Conservation (phyloP, 2,797 vertebrate species). For the Diplodus puntazzo region DNA sequence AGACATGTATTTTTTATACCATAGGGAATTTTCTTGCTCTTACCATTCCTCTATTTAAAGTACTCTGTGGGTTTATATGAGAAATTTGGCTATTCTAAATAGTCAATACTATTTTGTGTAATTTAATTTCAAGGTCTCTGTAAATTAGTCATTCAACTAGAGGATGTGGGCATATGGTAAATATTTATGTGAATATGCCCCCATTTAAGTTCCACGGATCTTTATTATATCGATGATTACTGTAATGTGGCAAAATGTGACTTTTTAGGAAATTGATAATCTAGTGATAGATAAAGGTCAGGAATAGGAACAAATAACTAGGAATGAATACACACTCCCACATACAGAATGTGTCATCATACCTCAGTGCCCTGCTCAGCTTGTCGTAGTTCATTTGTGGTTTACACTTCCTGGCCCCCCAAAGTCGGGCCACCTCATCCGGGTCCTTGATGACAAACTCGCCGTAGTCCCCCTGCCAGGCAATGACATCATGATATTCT, state of each 20-base stretch:
- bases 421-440: slow-evolving; percentile 92
- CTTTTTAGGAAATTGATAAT: not conserved
- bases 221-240: slow-evolving; percentile 4
- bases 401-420: slow-evolving; percentile 95
- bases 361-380: slow-evolving; percentile 93
- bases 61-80: not conserved
- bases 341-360: slow-evolving; percentile 25
- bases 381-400: slow-evolving; percentile 97
- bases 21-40: not conserved
- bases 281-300: slow-evolving; percentile 16
- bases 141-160: not conserved
- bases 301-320: slow-evolving; percentile 2
- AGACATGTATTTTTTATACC: not conserved
- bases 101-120: not conserved
- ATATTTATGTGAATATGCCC: not conserved
- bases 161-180: not conserved
- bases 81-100: not conserved
- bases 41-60: not conserved
- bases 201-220: not conserved
- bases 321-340: slow-evolving; percentile 3
- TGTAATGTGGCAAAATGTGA: not conserved
- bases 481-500: slow-evolving; percentile 94
- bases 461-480: slow-evolving; percentile 95
- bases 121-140: not conserved
- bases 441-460: slow-evolving; percentile 96